These are phyloP conservation scores for Clinocottus analis DNA, from an alignment of 2,113 vertebrate species.

Conservation along the genomic window DNA sequence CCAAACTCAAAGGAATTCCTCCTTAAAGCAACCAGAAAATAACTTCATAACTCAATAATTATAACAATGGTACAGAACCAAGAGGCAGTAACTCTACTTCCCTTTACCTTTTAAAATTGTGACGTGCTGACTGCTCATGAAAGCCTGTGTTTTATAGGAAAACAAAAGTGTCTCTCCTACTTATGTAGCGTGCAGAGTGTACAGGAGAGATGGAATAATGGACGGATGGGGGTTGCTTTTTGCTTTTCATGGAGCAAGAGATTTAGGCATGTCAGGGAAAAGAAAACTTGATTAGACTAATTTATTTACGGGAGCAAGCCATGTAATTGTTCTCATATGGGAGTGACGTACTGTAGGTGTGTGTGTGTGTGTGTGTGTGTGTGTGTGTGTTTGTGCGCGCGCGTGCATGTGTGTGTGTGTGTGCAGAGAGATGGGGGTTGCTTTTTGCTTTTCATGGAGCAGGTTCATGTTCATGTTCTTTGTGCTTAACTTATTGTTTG, in stretches of 20 bases:
- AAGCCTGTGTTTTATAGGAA: not conserved
- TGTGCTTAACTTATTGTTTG: conserved; percentile 7
- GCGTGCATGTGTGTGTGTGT: too few species aligned
- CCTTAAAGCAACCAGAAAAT: not conserved
- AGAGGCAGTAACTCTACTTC: too few species aligned
- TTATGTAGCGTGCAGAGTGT: not conserved
- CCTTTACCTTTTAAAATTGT: not conserved
- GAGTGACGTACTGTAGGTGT: conserved; percentile 30
- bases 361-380: conserved; percentile 15
- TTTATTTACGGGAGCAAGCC: conserved; percentile 64
- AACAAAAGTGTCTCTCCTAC: not conserved
- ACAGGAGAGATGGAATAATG: conserved; percentile 43
- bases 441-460: too few species aligned
- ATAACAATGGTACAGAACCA: not conserved
- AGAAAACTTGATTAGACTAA: conserved; percentile 64
- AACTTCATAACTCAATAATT: not conserved
- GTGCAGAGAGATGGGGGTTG: too few species aligned
- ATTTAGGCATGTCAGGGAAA: conserved; percentile 60
- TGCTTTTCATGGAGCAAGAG: conserved; percentile 43
- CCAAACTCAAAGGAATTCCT: not conserved
- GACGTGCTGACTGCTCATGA: too few species aligned
- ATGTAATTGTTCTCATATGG: conserved; percentile 65
- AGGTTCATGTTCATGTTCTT: too few species aligned
- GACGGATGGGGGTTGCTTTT: conserved; percentile 27
- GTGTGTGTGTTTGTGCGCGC: too few species aligned